A percentile compares a stretch with the other conserved stretches of the same genome.
Evolutionary conservation across 2,888 invertebrate species (phyloP).

Genomic region (Drosophila maculinotata): DNA sequence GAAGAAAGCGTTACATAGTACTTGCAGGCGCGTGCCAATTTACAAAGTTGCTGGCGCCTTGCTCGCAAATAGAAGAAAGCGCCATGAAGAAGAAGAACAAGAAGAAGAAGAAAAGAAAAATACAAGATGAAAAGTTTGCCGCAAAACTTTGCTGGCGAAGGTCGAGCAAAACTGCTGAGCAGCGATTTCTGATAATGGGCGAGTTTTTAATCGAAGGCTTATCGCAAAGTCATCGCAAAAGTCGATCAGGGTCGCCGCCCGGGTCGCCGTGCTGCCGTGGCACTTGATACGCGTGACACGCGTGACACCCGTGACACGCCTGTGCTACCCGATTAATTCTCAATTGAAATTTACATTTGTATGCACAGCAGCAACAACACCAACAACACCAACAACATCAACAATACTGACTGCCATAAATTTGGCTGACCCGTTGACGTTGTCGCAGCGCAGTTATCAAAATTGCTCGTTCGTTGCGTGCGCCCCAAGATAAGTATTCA

Average conservation of each 20-base stretch:
- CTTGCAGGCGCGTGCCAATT: slow-evolving; percentile 17
- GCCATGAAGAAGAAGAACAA: slow-evolving; percentile 3
- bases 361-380: slow-evolving; percentile 49
- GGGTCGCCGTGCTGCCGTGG: background rate
- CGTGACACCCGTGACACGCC: slow-evolving; percentile 29
- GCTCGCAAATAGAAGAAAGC: background rate
- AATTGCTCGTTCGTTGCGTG: slow-evolving; percentile 55
- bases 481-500: slow-evolving; percentile 54
- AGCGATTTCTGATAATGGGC: slow-evolving; percentile 45
- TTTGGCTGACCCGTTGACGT: slow-evolving; percentile 51
- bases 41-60: slow-evolving; percentile 10
- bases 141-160: slow-evolving; percentile 41
- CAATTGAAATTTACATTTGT: slow-evolving; percentile 74
- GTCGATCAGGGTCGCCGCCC: slow-evolving; percentile 37
- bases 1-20: slow-evolving; percentile 23
- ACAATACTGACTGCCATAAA: slow-evolving; percentile 52
- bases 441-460: slow-evolving; percentile 65
- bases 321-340: slow-evolving; percentile 61
- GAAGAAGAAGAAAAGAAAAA: slow-evolving; percentile 2
- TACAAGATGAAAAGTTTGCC: slow-evolving; percentile 36
- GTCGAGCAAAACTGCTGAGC: slow-evolving; percentile 49
- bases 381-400: slow-evolving; percentile 12
- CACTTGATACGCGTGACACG: slow-evolving; percentile 11
- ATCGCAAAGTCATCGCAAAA: slow-evolving; percentile 51
- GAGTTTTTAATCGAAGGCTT: slow-evolving; percentile 62